Evolutionary conservation across 2,797 vertebrate genomes (phyloP), one percentile per base, ranked within the genome.

Genomic region (Anolis apletophallus): DNA sequence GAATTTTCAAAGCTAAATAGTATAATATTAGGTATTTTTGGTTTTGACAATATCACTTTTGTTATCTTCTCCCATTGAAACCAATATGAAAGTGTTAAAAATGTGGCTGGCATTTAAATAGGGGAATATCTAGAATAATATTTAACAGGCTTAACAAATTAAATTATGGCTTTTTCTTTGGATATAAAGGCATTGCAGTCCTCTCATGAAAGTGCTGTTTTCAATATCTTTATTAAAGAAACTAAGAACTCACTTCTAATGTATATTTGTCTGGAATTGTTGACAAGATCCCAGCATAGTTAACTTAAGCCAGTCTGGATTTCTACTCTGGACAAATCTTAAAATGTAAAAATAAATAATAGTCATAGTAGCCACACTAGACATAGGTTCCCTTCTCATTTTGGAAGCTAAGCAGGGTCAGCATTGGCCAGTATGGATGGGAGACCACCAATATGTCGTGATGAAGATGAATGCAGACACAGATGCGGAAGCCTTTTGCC

Each of bases 111-210:
- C 54, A 73, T 32, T 67, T 23, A 72, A 83, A 87, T 36, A 52
- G 77, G 12, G 23, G 55, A 61, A 32, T n/a, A 61, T 59, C 64
- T 72, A 78, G 26, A 57, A 29, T 50, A 67, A 50, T 61, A 72
- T 16, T 83, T 79, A 83, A 73, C 14, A 64, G 68, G 67, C 46
- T 83, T 87, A 83, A 50, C 16, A 83, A 46, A 72, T 83, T 36
- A 64, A 79, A 79, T 64, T 87, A 83, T 21, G 8, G 64, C 68
- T 36, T 78, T 52, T 21, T 68, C 73, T 29, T 23, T 77, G 52
- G 34, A 19, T 72, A 61, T 72, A 5, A 11, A 19, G 34, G 61
- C 52, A 76, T 16, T 82, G 54, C 50, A 52, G 16, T n/a, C 72
- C 57, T 77, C 21, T 26, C 57, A 12, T 72, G 50, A 78, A 59